phyloP scores from a whole-genome alignment of 64 coral and sea anemone genomes.

The Pocillopora verrucosa region DNA sequence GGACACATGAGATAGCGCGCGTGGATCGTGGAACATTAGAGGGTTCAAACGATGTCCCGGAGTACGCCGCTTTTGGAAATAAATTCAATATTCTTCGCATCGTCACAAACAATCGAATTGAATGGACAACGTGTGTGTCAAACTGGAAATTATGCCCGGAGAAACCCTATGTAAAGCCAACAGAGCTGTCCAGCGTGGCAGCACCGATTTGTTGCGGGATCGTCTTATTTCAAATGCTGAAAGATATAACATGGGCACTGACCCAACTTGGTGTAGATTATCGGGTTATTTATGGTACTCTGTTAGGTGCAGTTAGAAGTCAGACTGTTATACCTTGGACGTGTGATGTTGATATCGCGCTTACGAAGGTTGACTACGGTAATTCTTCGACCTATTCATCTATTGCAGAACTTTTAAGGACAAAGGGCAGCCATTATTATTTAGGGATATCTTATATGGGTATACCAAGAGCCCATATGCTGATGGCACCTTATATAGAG shows the following conservation, averaged over 20 bases:
- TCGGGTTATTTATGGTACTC: constrained; percentile 60
- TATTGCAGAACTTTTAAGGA: constrained; percentile 26
- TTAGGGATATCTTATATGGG: constrained; percentile 22
- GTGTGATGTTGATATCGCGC: constrained; percentile 57
- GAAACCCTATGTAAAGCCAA: constrained; percentile 50
- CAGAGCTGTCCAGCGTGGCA: constrained; percentile 37
- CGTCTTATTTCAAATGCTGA: constrained; percentile 55
- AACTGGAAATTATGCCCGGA: constrained; percentile 59
- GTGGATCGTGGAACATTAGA: constrained; percentile 59
- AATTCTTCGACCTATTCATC: constrained; percentile 38
- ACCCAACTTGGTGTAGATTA: constrained; percentile 43
- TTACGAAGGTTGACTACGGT: constrained; percentile 9
- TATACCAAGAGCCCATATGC: background rate
- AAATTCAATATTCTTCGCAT: constrained; percentile 68
- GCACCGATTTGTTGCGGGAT: constrained; percentile 65
- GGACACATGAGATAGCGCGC: constrained; percentile 33
- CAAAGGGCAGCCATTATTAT: constrained; percentile 43
- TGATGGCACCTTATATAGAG: constrained; percentile 1
- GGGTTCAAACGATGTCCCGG: constrained; percentile 48
- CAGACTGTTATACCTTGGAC: constrained; percentile 74
- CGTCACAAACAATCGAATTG: constrained; percentile 54
- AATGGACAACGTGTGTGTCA: constrained; percentile 60
- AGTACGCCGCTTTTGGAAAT: constrained; percentile 64
- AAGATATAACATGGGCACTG: constrained; percentile 37
- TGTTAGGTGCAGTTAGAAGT: constrained; percentile 57